phyloP scores from a whole-genome alignment of 2,888 invertebrate species.

The Sericinus montela region DNA sequence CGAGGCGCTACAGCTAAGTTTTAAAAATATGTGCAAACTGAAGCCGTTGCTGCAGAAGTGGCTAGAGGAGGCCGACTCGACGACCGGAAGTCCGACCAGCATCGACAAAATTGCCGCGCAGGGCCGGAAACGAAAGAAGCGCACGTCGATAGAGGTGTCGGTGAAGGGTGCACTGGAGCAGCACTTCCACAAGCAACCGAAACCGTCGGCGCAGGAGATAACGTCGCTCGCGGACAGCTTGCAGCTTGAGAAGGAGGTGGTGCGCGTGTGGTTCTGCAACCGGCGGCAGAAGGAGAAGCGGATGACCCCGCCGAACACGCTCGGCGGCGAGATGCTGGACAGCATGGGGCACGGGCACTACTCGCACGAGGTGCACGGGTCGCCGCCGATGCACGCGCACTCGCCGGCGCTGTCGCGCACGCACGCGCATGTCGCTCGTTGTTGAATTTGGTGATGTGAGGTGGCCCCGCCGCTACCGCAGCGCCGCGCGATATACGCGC shows the following conservation, averaged over 20 bases:
- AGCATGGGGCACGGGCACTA: constrained; percentile 88
- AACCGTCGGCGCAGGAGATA: constrained; percentile 99
- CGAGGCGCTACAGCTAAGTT: constrained; percentile 98
- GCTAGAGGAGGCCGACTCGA: constrained; percentile 99
- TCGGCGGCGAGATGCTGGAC: constrained; percentile 93
- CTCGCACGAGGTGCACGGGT: constrained; percentile 92
- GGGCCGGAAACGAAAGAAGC: constrained; percentile 99
- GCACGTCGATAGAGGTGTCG: constrained; percentile 98
- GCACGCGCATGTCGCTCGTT: constrained; percentile 81
- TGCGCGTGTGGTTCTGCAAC: constrained; percentile 99
- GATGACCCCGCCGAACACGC: constrained; percentile 97
- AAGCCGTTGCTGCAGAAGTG: constrained; percentile 99
- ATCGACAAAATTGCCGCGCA: constrained; percentile 99
- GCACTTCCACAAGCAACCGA: constrained; percentile 99
- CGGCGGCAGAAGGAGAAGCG: constrained; percentile 98
- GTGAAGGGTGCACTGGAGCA: constrained; percentile 98
- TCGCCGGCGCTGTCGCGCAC: constrained; percentile 83
- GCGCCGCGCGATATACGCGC: constrained; percentile 71
- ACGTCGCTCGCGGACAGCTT: constrained; percentile 95
- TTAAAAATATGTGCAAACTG: constrained; percentile 99
- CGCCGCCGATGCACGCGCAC: constrained; percentile 91
- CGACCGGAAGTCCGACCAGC: constrained; percentile 97
- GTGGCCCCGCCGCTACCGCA: constrained; percentile 76
- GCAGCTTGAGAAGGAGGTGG: constrained; percentile 99
- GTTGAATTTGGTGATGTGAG: constrained; percentile 70